Percentiles rank a stretch among this genome's conserved stretches.
phyloP scores from a whole-genome alignment of 2,797 vertebrate species.

The Poliocrania exsul region DNA sequence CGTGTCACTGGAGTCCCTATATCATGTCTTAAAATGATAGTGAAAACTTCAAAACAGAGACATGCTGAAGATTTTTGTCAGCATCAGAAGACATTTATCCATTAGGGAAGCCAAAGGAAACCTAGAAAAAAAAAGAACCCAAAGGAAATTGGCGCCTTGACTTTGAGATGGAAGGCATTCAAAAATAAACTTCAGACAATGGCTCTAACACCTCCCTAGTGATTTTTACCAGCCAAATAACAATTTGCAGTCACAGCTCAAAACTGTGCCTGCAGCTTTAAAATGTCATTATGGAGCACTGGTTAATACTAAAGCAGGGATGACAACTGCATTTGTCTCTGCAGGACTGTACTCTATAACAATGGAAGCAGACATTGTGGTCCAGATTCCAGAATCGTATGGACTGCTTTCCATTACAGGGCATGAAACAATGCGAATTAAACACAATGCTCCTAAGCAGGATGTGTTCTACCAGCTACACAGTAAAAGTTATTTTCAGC shows the following conservation, averaged over 20 bases:
- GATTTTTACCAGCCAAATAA: conserved; percentile 46
- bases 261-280: conserved; percentile 22
- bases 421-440: conserved; percentile 27
- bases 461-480: background rate
- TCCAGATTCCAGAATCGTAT: conserved; percentile 24
- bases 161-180: conserved; percentile 8
- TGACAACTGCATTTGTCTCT: conserved; percentile 38
- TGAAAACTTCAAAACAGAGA: background rate
- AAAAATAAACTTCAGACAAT: conserved; percentile 49
- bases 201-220: conserved; percentile 18
- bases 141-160: background rate
- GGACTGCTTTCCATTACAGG: conserved; percentile 26
- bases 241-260: conserved; percentile 41
- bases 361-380: conserved; percentile 38
- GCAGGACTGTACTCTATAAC: conserved; percentile 26
- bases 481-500: conserved; percentile 21
- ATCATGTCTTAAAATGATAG: background rate
- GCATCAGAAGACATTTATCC: background rate
- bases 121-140: background rate
- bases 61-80: conserved; percentile 11
- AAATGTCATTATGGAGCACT: conserved; percentile 26
- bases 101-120: conserved; percentile 6
- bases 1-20: background rate
- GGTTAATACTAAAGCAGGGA: conserved; percentile 33
- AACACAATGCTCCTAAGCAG: background rate